Evolutionary conservation across 1,140 invertebrate species (phyloP), one percentile per base, ranked within the genome.

Genomic region (Agrypnia vestita): DNA sequence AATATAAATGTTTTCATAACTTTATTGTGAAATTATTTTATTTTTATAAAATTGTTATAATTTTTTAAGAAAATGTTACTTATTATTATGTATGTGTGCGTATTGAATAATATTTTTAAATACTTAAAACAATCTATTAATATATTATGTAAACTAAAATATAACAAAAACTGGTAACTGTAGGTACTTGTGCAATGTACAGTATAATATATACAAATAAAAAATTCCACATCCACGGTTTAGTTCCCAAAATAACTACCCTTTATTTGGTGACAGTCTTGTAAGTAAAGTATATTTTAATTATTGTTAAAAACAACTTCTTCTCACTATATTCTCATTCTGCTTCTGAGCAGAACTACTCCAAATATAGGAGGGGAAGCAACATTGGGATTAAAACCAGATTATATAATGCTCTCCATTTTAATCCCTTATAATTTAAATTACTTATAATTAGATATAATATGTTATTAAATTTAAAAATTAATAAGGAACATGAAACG

Each of bases 181-280:
- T 67, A 43, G 15, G 35, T 17, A 67, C 44, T 3, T 67, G 25
- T 35, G 25, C n/a, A 6, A 21, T 64, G 1, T 56, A 56, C n/a
- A 56, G n/a, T 35, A 35, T n/a, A 35, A 35, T 56, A 56, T 17
- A 56, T 56, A 56, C n/a, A 56, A 56, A 35, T 35, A 35, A 35
- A 35, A 35, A 35, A 56, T 6, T 56, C n/a, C 17, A 7, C n/a
- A 15, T 62, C 12, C 15, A 62, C 19, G 25, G 12, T 25, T 25
- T 62, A 62, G 6, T 6, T 35, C 25, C 25, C 25, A 35, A 25
- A 17, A 62, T 15, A 25, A 71, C 21, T 71, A 71, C 67, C 67
- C 67, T 71, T 71, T n/a, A 44, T 71, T 71, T 71, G 46, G 67
- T 19, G 49, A 71, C 67, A 71, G 67, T 71, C 67, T 71, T 71